Conservation (phyloP, 2,888 invertebrate species). For the Sipha maydis region DNA sequence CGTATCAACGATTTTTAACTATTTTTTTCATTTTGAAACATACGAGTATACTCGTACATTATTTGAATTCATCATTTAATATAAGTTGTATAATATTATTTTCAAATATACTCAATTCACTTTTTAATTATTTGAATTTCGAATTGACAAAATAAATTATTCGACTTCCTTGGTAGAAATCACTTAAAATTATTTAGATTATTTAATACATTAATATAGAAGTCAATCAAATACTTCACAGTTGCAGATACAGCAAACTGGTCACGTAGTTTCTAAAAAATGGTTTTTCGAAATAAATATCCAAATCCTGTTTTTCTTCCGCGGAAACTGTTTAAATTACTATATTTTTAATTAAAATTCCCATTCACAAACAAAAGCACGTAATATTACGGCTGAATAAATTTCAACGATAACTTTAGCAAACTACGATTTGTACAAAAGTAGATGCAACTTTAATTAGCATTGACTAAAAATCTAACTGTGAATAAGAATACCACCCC, state of each 20-base stretch:
- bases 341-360: constrained; percentile 47
- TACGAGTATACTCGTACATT: too few species aligned
- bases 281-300: not conserved
- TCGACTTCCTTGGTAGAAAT: too few species aligned
- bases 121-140: too few species aligned
- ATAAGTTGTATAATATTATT: too few species aligned
- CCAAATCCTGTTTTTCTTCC: not conserved
- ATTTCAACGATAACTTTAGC: constrained; percentile 3
- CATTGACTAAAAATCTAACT: not conserved
- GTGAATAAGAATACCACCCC: too few species aligned
- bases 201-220: too few species aligned
- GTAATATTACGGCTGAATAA: not conserved
- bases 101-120: too few species aligned
- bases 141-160: too few species aligned
- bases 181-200: too few species aligned
- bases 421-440: not conserved
- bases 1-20: too few species aligned
- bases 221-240: not conserved
- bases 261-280: constrained; percentile 8
- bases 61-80: too few species aligned
- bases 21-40: too few species aligned
- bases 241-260: not conserved
- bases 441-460: not conserved
- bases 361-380: constrained; percentile 21
- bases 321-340: not conserved